Evolutionary conservation across 2,888 invertebrate genomes (phyloP), one percentile per base, ranked within the genome.

Genomic region (Agelastica alni): DNA sequence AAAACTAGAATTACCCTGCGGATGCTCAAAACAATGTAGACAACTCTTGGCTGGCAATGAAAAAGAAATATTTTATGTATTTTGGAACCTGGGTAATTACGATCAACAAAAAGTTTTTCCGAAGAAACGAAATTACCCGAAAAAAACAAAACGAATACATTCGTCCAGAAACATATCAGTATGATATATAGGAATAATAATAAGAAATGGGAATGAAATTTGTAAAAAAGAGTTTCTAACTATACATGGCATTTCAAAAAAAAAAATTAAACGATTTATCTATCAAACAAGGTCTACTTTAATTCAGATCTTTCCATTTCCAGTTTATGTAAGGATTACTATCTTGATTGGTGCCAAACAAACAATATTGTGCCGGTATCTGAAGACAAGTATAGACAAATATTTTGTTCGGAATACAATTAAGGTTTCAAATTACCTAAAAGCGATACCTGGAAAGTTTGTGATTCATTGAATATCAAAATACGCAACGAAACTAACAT

Each of bases 381-480:
- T n/a, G 42, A 60, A 45, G 51, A 58, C 34, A 26, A 12, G 4
- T 59, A 63, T 37, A 36, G 58, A 31, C 20, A 51, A 18, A 53
- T 58, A 32, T 64, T 63, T 42, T 62, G 59, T 26, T 51, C 42
- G 2, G 34, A 60, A 28, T 63, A 42, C 30, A 63, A 63, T 46
- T 63, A 61, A 3, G 61, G 62, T 1, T 64, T 62, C 37, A 62
- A 62, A 37, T 13, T 63, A 6, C 63, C 65, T 12, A 60, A 62
- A 44, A 59, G 49, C 12, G 62, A 62, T 22, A 63, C 60, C 4
- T 65, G 61, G 17, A 34, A 60, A 26, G 53, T 49, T 12, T 62
- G 58, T 31, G 60, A 56, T 46, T 14, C 14, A 4, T 6, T 46
- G 44, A 3, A 60, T 63, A 30, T 56, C 51, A 41, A 58, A 58